These are phyloP conservation scores for Trichomycterus rosablanca DNA, from an alignment of 2,113 vertebrate species.

Conservation along the genomic window DNA sequence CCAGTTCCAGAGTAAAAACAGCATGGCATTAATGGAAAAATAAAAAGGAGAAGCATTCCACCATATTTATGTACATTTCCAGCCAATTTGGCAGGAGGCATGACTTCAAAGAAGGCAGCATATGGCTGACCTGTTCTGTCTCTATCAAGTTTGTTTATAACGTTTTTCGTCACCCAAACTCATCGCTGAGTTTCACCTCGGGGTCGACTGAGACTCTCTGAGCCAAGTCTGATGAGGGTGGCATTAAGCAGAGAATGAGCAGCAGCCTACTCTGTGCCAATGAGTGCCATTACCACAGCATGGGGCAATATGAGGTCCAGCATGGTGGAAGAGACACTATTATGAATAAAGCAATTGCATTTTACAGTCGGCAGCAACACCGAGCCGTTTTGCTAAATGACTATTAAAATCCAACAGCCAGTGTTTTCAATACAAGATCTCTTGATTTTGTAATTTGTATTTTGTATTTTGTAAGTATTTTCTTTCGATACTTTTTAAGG, in stretches of 20 bases:
- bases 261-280: constrained; percentile 27
- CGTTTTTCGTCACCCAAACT: constrained; percentile 49
- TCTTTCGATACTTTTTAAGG: too few species aligned
- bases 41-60: constrained; percentile 7
- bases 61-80: constrained; percentile 36
- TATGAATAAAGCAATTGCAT: not conserved
- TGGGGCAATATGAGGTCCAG: not conserved
- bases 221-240: constrained; percentile 41
- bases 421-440: too few species aligned
- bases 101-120: constrained; percentile 24
- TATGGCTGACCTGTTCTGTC: constrained; percentile 46
- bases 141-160: constrained; percentile 29
- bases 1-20: constrained; percentile 1
- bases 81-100: constrained; percentile 44
- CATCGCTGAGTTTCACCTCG: constrained; percentile 43
- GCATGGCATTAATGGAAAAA: not conserved
- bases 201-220: constrained; percentile 46
- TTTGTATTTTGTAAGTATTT: too few species aligned
- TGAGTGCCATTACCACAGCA: constrained; percentile 26
- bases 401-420: too few species aligned
- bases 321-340: not conserved
- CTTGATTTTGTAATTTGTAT: too few species aligned
- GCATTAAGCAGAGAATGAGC: constrained; percentile 9
- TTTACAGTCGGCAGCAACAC: constrained; percentile 4
- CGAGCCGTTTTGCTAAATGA: too few species aligned